Evolutionary conservation across 37 sponge, comb jelly and placozoan species (phyloP), one percentile per base, ranked within the genome.

Genomic region (Diacarnus erythraeanus): DNA sequence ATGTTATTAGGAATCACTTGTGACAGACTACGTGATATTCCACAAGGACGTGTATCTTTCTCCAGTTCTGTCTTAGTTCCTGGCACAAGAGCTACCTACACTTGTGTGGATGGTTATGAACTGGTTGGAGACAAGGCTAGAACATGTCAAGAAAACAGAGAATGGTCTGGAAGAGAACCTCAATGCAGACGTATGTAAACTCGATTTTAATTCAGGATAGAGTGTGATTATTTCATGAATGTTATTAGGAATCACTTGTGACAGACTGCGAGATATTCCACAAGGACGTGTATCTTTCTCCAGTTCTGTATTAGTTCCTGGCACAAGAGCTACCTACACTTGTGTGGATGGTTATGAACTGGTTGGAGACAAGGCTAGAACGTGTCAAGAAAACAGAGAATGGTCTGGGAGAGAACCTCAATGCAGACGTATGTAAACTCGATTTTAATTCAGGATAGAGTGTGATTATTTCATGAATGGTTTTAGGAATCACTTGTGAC

Each of bases 351-450:
- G 87, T 3, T 91, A 73, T 65, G 69, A 9, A 20, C 76, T 86
- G 25, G 44, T 38, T 67, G 84, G 87, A 8, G 36, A 26, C 12
- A 29, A 18, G 12, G 44, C 56, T 0, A 66, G 92, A 47, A 35
- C 59, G 4, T 91, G 92, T 41, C 84, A 83, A 33, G 44, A 30
- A 8, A 63, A 86, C 59, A 80, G 84, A 27, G 31, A 29, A 18
- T 91, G 92, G 92, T 69, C 74, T 59, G 92, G 78, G n/a, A 39
- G 8, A 18, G 75, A 30, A 26, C 84, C 92, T 23, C 58, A 35
- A n/a, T 91, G 92, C 44, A 54, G n/a, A 42, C 64, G 92, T 90
- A 64, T n/a, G n/a, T n/a, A n/a, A 77, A 87, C 37, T 40, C 26
- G 59, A n/a, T 18, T 60, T 9, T 57, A 57, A 26, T 23, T 47